Base-by-base conservation (phyloP, 2,113 vertebrate genomes). In the Chloebia gouldiae region DNA sequence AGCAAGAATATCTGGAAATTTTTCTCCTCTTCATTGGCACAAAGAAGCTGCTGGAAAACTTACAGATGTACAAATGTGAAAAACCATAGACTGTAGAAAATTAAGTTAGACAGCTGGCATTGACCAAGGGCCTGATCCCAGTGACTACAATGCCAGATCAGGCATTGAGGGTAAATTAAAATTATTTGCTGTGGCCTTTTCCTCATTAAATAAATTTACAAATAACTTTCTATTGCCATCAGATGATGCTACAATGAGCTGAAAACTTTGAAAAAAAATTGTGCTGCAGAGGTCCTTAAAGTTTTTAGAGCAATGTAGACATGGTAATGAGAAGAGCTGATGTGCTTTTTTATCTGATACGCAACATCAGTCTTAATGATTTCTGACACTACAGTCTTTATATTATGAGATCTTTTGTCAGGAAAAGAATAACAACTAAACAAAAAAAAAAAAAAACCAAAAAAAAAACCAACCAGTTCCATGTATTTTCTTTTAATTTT, bases 1-100 rank as follows among this genome's bases (percentile, higher is more conserved):
- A 96, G 90, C 70, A 96, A 90, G 90, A 96, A 96, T 97, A 98
- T 97, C 96, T 98, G 95, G 80, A 97, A 96, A 89, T 50, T 87
- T 50, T 95, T 96, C 90, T 90, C 56, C 57, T 98, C 97, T 97
- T 89, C 78, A 79, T 63, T 97, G 96, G 93, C 96, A 97, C 92
- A 95, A 93, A 96, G 84, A 72, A 90, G 77, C 53, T 95, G 87
- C 92, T 97, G 97, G 95, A 97, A 98, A 97, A 87, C 92, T 96
- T 98, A 97, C 96, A 97, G 91, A 96, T 95, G 51, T 91, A 83
- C 76, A 95, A 97, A 94, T 95, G 50, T 93, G 75, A 93, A 92
- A 80, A 98, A 95, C 70, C 92, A 88, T 65, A 66, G 63, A 93
- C 96, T 95, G 92, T 87, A 93, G 91, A 95, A 97, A 98, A 98